Percentiles rank a stretch among this genome's conserved stretches.
phyloP scores from a whole-genome alignment of 1,140 invertebrate species.

The Cherax destructor region DNA sequence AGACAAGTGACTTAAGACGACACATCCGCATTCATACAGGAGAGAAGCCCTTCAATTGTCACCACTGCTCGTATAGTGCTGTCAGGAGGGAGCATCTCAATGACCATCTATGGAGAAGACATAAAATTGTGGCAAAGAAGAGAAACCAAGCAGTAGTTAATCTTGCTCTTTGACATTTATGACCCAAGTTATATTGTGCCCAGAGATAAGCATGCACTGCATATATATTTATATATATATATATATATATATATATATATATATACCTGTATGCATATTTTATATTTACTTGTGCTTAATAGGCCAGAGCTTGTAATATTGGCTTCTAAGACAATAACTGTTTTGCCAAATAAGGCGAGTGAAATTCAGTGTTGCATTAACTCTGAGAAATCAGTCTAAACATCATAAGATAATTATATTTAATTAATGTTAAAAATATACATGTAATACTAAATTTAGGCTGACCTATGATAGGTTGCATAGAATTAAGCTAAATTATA shows the following conservation, averaged over 20 bases:
- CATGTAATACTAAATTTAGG: too few relatives aligned
- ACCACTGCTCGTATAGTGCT: conserved; percentile 48
- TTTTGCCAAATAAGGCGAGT: too few relatives aligned
- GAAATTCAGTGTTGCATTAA: too few relatives aligned
- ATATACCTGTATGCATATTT: too few relatives aligned
- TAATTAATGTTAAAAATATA: too few relatives aligned
- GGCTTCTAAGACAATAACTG: too few relatives aligned
- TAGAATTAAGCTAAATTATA: too few relatives aligned
- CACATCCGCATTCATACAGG: conserved; percentile 66
- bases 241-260: not conserved
- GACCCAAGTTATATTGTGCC: not conserved
- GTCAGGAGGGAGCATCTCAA: conserved; percentile 54
- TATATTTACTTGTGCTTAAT: too few relatives aligned
- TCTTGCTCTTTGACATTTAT: conserved; percentile 14
- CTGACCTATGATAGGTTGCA: too few relatives aligned
- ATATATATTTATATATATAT: not conserved
- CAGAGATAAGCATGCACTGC: not conserved
- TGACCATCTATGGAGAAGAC: conserved; percentile 55
- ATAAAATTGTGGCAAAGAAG: conserved; percentile 50
- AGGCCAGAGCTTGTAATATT: too few relatives aligned
- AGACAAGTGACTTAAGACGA: conserved; percentile 54
- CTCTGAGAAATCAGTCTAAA: too few relatives aligned
- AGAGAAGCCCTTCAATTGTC: conserved; percentile 58
- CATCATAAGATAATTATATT: too few relatives aligned
- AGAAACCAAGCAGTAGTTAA: conserved; percentile 36